Percentiles rank a stretch among this genome's conserved stretches.
Conservation (phyloP, 2,888 invertebrate genomes). For the Argyresthia goedartella region DNA sequence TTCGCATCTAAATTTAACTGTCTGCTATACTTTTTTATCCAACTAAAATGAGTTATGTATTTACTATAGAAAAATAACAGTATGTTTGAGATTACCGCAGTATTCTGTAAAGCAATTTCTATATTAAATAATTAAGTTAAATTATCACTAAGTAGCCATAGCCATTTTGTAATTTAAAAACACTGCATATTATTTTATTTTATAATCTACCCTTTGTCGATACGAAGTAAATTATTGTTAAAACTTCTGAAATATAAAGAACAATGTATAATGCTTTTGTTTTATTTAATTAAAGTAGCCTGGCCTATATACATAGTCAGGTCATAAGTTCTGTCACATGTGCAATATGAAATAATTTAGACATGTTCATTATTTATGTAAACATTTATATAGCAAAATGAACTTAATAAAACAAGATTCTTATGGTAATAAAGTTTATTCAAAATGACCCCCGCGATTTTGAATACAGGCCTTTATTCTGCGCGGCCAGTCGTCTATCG, state of each 20-base stretch:
- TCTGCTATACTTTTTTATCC: too few species aligned
- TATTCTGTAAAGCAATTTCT: slow-evolving; percentile 37
- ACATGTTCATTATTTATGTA: too few species aligned
- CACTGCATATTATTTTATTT: background rate
- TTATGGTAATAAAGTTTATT: too few species aligned
- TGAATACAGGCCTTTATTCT: too few species aligned
- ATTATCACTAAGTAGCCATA: slow-evolving; percentile 44
- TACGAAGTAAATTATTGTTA: slow-evolving; percentile 63
- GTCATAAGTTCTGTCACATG: too few species aligned
- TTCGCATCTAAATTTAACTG: slow-evolving; percentile 4
- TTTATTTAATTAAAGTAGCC: slow-evolving; percentile 30
- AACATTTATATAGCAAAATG: too few species aligned
- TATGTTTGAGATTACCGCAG: slow-evolving; percentile 37
- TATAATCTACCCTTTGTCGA: slow-evolving; percentile 38
- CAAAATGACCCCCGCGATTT: too few species aligned
- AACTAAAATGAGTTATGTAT: slow-evolving; percentile 12
- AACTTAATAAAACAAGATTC: too few species aligned
- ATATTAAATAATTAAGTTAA: slow-evolving; percentile 17
- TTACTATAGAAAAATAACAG: slow-evolving; percentile 16
- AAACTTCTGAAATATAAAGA: slow-evolving; percentile 59
- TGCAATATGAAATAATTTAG: too few species aligned
- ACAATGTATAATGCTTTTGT: slow-evolving; percentile 39
- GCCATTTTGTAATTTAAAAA: slow-evolving; percentile 43
- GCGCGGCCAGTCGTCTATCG: too few species aligned
- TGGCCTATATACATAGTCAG: too few species aligned